Evolutionary conservation across 2,113 vertebrate genomes (phyloP).

Genomic region (Hydrolagus affinis): DNA sequence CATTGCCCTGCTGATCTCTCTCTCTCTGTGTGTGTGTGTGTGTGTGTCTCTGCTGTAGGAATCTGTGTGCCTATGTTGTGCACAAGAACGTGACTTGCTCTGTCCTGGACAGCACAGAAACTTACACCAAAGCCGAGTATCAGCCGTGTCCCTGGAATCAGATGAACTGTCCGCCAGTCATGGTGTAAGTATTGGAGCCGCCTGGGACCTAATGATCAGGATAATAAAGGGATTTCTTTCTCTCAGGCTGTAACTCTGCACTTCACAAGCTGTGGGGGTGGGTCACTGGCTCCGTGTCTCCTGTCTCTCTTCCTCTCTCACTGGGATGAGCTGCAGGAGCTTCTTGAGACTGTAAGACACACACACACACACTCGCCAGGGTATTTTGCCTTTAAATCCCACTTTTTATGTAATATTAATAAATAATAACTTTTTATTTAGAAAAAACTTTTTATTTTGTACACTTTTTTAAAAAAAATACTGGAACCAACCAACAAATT

Average conservation of each 20-base stretch:
- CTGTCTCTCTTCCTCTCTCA: neutral
- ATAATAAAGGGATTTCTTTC: neutral
- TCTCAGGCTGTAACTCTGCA: neutral
- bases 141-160: conserved; percentile 64
- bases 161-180: conserved; percentile 63
- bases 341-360: too few relatives aligned
- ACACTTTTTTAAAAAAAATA: too few relatives aligned
- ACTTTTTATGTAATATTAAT: too few relatives aligned
- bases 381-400: too few relatives aligned
- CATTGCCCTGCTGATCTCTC: too few relatives aligned
- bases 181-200: conserved; percentile 51
- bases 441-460: too few relatives aligned
- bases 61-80: conserved; percentile 90
- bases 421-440: too few relatives aligned
- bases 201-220: neutral
- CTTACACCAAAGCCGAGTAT: conserved; percentile 69
- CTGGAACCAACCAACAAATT: too few relatives aligned
- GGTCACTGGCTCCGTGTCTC: too few relatives aligned
- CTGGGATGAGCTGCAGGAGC: neutral
- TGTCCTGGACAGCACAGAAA: conserved; percentile 74
- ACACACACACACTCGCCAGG: too few relatives aligned
- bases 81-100: conserved; percentile 85
- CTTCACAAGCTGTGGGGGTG: neutral
- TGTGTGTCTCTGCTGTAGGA: conserved; percentile 52
- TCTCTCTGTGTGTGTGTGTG: neutral